A percentile compares a stretch with the other conserved stretches of the same genome.
These are phyloP conservation scores for Uloborus diversus DNA, from an alignment of 1,140 invertebrate genomes.

Conservation along the genomic window DNA sequence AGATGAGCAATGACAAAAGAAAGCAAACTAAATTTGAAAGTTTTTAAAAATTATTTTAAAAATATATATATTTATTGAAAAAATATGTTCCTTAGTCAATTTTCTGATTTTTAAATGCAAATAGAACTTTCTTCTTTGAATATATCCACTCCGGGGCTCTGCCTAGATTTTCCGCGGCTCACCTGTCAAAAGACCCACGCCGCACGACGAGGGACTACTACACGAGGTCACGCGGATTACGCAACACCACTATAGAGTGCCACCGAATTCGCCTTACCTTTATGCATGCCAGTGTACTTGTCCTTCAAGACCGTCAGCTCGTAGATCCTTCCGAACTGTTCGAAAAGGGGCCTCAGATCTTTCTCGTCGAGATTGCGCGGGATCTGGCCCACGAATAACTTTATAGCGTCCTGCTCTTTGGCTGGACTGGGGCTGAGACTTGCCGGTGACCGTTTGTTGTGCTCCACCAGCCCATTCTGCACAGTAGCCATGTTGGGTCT, in stretches of 20 bases:
- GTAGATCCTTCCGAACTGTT: slow-evolving; percentile 92
- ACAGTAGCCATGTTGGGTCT: slow-evolving; percentile 53
- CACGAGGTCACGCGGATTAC: slow-evolving; percentile 55
- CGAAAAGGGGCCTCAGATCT: slow-evolving; percentile 88
- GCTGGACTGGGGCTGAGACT: slow-evolving; percentile 1
- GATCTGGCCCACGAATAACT: slow-evolving; percentile 93
- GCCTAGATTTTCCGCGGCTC: no score
- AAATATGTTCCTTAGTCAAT: no score
- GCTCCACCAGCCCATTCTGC: slow-evolving; percentile 51
- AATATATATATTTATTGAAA: no score
- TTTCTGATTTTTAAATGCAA: no score
- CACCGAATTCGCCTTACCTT: slow-evolving; percentile 73
- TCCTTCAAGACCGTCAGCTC: slow-evolving; percentile 93
- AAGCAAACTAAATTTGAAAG: no score
- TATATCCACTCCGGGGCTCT: no score
- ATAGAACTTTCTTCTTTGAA: no score
- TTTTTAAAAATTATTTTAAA: no score
- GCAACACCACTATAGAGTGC: slow-evolving; percentile 12
- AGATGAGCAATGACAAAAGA: no score
- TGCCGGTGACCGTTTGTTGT: background rate
- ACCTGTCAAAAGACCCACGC: no score
- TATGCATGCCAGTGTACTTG: slow-evolving; percentile 92
- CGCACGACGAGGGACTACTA: background rate
- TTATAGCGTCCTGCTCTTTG: slow-evolving; percentile 75
- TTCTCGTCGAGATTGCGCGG: slow-evolving; percentile 89